These are phyloP conservation scores for Urocyon cinereoargenteus DNA, from an alignment of 2,797 vertebrate genomes.

Conservation along the genomic window DNA sequence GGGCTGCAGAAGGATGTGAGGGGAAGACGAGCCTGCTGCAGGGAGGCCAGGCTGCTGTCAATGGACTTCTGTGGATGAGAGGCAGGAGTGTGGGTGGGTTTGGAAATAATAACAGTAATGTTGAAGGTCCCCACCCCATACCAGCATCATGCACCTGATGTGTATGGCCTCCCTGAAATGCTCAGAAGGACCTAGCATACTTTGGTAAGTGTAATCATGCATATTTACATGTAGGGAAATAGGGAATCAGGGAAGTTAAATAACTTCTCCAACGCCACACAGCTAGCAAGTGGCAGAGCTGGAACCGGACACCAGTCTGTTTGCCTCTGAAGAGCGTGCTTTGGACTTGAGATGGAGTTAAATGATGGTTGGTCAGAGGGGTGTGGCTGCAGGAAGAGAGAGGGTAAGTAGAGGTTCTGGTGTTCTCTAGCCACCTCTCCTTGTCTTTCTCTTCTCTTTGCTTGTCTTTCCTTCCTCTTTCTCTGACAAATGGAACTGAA, in stretches of 20 bases:
- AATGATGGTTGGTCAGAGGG: neutral
- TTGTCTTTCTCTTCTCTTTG: neutral
- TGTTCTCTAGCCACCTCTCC: neutral
- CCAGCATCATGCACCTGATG: neutral
- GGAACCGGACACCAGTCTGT: neutral
- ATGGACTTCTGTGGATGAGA: accelerated
- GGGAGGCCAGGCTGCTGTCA: neutral
- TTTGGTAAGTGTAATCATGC: neutral
- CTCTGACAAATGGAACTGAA: neutral
- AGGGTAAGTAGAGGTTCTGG: neutral
- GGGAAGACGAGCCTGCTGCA: neutral
- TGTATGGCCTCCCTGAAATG: neutral
- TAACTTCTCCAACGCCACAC: neutral
- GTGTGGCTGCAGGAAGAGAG: neutral
- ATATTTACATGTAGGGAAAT: neutral
- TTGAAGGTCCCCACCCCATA: neutral
- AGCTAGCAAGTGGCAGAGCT: neutral
- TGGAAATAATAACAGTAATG: neutral
- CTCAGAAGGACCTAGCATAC: neutral
- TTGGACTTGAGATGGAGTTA: neutral
- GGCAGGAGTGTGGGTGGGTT: too few species aligned
- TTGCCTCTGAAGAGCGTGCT: neutral
- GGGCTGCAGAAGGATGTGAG: neutral
- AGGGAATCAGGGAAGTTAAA: neutral
- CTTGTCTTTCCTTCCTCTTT: neutral